A percentile compares a stretch with the other conserved stretches of the same genome.
phyloP scores from a whole-genome alignment of 1,140 invertebrate species.

The Diprion similis region DNA sequence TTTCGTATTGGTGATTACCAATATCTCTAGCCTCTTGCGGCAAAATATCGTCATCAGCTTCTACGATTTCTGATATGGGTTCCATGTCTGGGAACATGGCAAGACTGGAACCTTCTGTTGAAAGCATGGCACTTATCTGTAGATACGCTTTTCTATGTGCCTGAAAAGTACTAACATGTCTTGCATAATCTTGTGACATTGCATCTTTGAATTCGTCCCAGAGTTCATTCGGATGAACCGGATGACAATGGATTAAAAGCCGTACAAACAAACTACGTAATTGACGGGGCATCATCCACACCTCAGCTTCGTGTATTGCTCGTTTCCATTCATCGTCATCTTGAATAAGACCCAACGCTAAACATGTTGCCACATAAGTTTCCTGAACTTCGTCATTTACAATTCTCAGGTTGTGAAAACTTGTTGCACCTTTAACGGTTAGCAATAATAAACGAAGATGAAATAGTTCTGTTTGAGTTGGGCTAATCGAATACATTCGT shows the following conservation, averaged over 20 bases:
- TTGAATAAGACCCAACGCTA: constrained; percentile 24
- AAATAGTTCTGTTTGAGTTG: constrained; percentile 27
- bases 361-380: constrained; percentile 17
- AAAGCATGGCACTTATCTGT: neutral
- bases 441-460: constrained; percentile 23
- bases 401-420: constrained; percentile 19
- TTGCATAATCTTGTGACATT: constrained; percentile 15
- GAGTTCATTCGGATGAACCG: constrained; percentile 22
- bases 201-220: constrained; percentile 25
- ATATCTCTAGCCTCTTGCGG: neutral
- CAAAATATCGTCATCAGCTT: neutral
- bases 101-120: neutral
- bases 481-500: constrained; percentile 25
- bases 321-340: constrained; percentile 28
- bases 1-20: too few relatives aligned
- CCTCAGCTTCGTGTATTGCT: constrained; percentile 22
- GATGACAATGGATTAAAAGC: constrained; percentile 26
- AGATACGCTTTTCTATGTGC: neutral
- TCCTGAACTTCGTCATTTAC: constrained; percentile 22
- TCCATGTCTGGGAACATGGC: neutral
- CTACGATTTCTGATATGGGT: neutral
- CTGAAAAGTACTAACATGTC: neutral
- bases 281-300: constrained; percentile 29
- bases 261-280: constrained; percentile 21
- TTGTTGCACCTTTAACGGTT: constrained; percentile 23